phyloP scores from a whole-genome alignment of 1,140 invertebrate species.

The Antheraea pernyi region DNA sequence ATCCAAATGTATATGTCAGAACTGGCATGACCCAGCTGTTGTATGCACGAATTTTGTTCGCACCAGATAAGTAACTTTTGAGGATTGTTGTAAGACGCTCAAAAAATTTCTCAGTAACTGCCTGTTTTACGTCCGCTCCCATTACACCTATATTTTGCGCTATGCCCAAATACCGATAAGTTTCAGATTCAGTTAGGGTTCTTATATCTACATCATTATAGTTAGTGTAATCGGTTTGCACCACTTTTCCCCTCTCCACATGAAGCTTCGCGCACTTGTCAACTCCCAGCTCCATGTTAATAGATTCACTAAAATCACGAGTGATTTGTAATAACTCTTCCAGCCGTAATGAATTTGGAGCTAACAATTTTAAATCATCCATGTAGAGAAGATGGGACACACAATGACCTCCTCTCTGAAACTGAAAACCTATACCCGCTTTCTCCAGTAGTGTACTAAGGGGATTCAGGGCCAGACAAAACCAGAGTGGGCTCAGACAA shows the following conservation, averaged over 20 bases:
- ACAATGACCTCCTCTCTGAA: background rate
- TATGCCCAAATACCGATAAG: conserved; percentile 18
- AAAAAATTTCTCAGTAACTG: conserved; percentile 2
- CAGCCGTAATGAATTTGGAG: conserved; percentile 13
- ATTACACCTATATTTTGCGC: conserved; percentile 13
- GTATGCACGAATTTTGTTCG: conserved; percentile 14
- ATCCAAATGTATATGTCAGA: conserved; percentile 16
- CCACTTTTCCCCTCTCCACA: conserved; percentile 17
- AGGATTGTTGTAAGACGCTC: conserved; percentile 12
- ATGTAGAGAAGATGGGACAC: conserved; percentile 23
- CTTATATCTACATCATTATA: background rate
- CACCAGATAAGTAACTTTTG: conserved; percentile 8
- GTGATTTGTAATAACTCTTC: conserved; percentile 19
- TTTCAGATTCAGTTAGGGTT: conserved; percentile 17
- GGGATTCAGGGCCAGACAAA: conserved; percentile 28
- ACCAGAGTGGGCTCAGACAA: conserved; percentile 32
- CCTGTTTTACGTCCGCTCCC: conserved; percentile 9
- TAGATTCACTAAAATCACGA: conserved; percentile 19
- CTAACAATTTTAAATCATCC: conserved; percentile 21
- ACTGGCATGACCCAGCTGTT: conserved; percentile 20
- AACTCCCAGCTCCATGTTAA: conserved; percentile 21
- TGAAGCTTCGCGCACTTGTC: conserved; percentile 26
- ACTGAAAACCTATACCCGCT: background rate
- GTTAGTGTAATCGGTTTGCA: too few relatives aligned
- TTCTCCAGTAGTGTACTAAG: conserved; percentile 13